phyloP scores from a whole-genome alignment of 1,140 invertebrate species.

The Rhagoletis pomonella region DNA sequence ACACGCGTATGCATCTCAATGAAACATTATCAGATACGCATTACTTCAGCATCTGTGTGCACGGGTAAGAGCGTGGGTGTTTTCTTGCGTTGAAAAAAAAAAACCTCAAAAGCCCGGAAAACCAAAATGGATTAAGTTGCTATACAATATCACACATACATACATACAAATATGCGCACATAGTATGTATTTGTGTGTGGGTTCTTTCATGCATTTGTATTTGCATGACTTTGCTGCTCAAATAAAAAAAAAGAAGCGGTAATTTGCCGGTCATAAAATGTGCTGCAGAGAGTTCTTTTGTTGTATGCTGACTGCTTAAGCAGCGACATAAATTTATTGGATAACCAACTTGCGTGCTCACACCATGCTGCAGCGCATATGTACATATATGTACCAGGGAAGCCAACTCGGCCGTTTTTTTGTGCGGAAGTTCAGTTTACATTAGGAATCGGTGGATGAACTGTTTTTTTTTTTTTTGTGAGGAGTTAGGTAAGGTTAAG shows the following conservation, averaged over 20 bases:
- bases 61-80: neutral
- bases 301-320: constrained; percentile 36
- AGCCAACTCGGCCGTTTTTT: too few species aligned
- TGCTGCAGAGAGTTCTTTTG: neutral
- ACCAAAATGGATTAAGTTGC: too few species aligned
- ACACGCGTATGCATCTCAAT: neutral
- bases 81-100: neutral
- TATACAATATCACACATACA: neutral
- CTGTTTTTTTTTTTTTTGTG: too few species aligned
- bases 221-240: too few species aligned
- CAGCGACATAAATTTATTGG: constrained; percentile 44
- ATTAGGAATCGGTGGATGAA: too few species aligned
- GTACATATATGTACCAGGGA: too few species aligned
- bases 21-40: constrained; percentile 2
- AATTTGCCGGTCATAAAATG: constrained; percentile 20
- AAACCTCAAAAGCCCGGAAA: too few species aligned
- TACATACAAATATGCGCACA: neutral
- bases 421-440: too few species aligned
- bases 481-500: too few species aligned
- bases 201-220: neutral
- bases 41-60: neutral
- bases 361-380: neutral
- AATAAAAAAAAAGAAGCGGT: neutral
- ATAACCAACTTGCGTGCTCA: neutral
- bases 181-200: neutral